These are phyloP conservation scores for Drosophila elegans DNA, from an alignment of 1,140 invertebrate genomes.

Conservation along the genomic window DNA sequence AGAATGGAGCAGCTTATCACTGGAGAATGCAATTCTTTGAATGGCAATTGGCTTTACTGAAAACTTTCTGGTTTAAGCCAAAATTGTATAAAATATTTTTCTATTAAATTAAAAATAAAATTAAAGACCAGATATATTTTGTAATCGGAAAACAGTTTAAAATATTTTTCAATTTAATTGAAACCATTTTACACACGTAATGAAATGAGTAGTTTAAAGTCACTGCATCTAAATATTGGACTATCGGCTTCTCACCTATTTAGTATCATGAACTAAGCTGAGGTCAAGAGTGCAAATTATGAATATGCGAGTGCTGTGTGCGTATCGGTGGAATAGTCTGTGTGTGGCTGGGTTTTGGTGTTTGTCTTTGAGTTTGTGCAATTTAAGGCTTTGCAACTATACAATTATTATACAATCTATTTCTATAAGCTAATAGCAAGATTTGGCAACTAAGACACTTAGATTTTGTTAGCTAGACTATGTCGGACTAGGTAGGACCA, in stretches of 20 bases:
- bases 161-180: too few relatives aligned
- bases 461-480: conserved; percentile 63
- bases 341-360: conserved; percentile 16
- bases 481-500: conserved; percentile 42
- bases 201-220: background rate
- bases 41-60: too few relatives aligned
- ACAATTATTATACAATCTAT: conserved; percentile 46
- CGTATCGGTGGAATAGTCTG: conserved; percentile 37
- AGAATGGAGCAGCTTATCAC: conserved; percentile 9
- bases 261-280: conserved; percentile 19
- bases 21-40: background rate
- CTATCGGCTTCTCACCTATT: conserved; percentile 4
- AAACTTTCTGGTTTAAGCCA: too few relatives aligned
- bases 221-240: conserved; percentile 6
- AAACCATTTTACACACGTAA: too few relatives aligned
- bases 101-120: too few relatives aligned
- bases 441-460: conserved; percentile 73
- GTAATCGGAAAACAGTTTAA: too few relatives aligned
- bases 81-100: too few relatives aligned
- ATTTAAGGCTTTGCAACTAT: conserved; percentile 61
- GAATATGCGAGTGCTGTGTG: conserved; percentile 54
- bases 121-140: too few relatives aligned
- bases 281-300: conserved; percentile 46
- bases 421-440: conserved; percentile 60
- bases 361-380: conserved; percentile 43